Conservation (phyloP, 2,888 invertebrate species). For the Syritta pipiens region DNA sequence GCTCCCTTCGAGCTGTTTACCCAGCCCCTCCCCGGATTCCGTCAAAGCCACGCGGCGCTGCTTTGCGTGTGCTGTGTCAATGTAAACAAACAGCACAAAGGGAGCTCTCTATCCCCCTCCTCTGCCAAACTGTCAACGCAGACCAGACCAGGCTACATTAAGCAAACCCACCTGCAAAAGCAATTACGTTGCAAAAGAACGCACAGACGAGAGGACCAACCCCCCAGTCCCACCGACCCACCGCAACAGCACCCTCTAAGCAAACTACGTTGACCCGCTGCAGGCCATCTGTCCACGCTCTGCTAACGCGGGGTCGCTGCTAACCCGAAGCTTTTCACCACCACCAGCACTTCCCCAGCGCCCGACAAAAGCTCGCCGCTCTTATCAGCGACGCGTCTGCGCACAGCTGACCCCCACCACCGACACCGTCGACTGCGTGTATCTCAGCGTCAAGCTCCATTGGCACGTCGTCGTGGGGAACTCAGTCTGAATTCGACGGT, state of each 20-base stretch:
- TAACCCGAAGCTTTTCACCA: slow-evolving; percentile 49
- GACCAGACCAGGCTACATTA: neutral
- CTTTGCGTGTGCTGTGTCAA: slow-evolving; percentile 40
- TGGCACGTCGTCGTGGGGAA: slow-evolving; percentile 50
- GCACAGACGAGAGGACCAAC: no score
- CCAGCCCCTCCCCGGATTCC: slow-evolving; percentile 27
- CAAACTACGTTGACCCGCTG: slow-evolving; percentile 45
- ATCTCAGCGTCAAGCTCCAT: slow-evolving; percentile 56
- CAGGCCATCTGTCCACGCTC: slow-evolving; percentile 3
- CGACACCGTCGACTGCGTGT: neutral
- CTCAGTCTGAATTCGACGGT: slow-evolving; percentile 65
- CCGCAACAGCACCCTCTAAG: slow-evolving; percentile 17
- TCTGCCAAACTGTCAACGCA: neutral
- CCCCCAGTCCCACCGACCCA: no score
- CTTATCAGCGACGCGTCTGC: slow-evolving; percentile 54
- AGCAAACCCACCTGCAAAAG: slow-evolving; percentile 36
- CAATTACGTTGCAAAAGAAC: slow-evolving; percentile 31
- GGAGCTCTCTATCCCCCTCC: neutral
- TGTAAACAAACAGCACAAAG: slow-evolving; percentile 38
- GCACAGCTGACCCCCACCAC: no score
- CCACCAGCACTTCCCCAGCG: no score
- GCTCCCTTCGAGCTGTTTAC: slow-evolving; percentile 29
- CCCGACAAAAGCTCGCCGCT: slow-evolving; percentile 21
- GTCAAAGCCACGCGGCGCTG: slow-evolving; percentile 25
- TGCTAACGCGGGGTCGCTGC: slow-evolving; percentile 13